Percentiles rank a stretch among this genome's conserved stretches.
These are phyloP conservation scores for Blomia tropicalis DNA, from an alignment of 2,888 invertebrate genomes.

Conservation along the genomic window DNA sequence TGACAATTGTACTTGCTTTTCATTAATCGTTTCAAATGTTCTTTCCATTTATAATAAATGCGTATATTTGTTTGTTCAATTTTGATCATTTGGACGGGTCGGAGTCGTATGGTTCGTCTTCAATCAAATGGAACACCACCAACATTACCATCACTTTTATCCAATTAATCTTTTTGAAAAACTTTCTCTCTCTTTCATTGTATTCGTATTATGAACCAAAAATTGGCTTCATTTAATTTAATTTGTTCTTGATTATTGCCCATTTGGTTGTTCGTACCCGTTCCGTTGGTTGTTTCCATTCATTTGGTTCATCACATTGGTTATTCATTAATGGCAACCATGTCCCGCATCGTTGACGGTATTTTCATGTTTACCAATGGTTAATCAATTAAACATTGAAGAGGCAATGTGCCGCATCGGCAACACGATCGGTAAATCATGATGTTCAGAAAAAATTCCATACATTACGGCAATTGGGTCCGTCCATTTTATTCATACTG, in stretches of 20 bases:
- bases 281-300: background rate
- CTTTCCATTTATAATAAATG: background rate
- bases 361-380: no score
- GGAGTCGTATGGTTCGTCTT: no score
- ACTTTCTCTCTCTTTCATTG: background rate
- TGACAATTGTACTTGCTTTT: no score
- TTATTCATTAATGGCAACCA: no score
- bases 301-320: background rate
- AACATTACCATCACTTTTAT: no score
- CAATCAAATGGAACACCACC: background rate
- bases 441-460: background rate
- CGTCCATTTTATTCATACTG: no score
- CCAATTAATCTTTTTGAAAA: conserved; percentile 1
- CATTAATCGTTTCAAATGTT: background rate
- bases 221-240: background rate
- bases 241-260: conserved; percentile 3
- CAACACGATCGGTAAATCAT: no score
- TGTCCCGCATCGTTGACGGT: no score
- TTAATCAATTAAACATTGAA: no score
- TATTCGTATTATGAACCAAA: no score
- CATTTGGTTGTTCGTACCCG: background rate
- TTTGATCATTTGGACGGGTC: background rate
- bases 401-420: no score
- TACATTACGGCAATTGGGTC: no score
- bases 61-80: background rate